Evolutionary conservation across 2,888 invertebrate species (phyloP).

Genomic region (Phengaris alcon): DNA sequence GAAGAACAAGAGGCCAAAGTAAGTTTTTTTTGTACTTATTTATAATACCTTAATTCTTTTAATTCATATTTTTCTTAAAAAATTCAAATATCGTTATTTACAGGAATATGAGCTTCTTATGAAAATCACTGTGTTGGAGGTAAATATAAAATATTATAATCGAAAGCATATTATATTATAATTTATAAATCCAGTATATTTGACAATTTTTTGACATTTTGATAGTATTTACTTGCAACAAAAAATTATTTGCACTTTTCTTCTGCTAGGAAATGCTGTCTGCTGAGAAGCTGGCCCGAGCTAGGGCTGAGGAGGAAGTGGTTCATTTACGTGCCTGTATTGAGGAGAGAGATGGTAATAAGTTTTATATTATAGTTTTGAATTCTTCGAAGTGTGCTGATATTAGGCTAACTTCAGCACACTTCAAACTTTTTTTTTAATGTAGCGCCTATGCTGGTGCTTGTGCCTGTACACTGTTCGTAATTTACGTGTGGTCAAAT

Average conservation of each 20-base stretch:
- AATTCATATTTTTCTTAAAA: background rate
- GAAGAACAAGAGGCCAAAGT: slow-evolving; percentile 61
- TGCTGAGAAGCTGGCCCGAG: slow-evolving; percentile 52
- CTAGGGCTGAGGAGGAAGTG: slow-evolving; percentile 56
- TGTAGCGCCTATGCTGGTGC: no score
- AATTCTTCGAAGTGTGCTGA: background rate
- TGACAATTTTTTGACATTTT: background rate
- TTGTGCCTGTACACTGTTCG: no score
- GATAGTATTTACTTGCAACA: background rate
- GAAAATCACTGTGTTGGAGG: slow-evolving; percentile 57
- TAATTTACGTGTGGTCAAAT: background rate
- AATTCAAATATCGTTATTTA: slow-evolving; percentile 35
- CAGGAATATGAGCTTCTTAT: slow-evolving; percentile 55
- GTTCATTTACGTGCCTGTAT: slow-evolving; percentile 59
- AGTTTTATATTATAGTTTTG: background rate
- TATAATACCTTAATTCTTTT: background rate
- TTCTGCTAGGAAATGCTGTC: slow-evolving; percentile 54
- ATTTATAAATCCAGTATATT: background rate
- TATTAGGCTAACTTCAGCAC: background rate
- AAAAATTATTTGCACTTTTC: background rate
- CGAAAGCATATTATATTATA: background rate
- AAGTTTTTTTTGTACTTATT: slow-evolving; percentile 24
- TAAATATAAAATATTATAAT: slow-evolving; percentile 38
- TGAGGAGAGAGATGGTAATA: slow-evolving; percentile 61
- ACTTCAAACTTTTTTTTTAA: no score